Evolutionary conservation across 2,797 vertebrate genomes (phyloP), one percentile per base, ranked within the genome.

Genomic region (Micropoecilia bifurca): DNA sequence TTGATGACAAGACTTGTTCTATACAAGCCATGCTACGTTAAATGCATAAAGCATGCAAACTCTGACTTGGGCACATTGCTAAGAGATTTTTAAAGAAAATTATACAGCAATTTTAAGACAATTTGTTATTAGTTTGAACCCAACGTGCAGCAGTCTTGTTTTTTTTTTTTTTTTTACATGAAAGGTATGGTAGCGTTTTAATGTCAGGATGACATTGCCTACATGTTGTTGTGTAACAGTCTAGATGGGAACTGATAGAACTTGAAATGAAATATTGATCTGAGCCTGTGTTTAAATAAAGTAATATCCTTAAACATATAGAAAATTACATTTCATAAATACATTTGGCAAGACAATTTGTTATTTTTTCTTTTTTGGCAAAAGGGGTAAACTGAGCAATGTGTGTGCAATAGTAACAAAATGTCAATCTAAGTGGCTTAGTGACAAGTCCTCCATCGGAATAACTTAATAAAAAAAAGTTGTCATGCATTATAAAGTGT

Each of bases 341-440:
- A 95, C 93, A 95, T 95, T 96, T 96, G 93, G 94, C 93, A 95
- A 94, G 92, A 93, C 79, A 84, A 87, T 91, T 84, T 91, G 86
- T 87, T 88, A 57, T 41, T 25, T 61, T 74, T 73, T 50, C 33
- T 55, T 59, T 84, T 90, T 95, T 93, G 92, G 92, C 85, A 93
- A 94, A 55, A 81, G 86, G 89, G 83, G 71, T 80, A 84, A 90
- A 90, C 86, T 93, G 85, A 92, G 90, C 87, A 91, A 90, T 80
- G 87, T 80, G 82, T 93, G 91, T 87, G 89, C 88, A 92, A 93
- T 81, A 84, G 84, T 90, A 84, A 91, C 82, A 80, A 91, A 92
- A 92, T 91, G 90, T 90, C 87, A 92, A 75, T 88, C 81, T 85
- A 83, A 88, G 89, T 92, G 89, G 83, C 87, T 91, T 90, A 81